These are phyloP conservation scores for Scolopax rusticola DNA, from an alignment of 2,797 vertebrate species.

Conservation along the genomic window DNA sequence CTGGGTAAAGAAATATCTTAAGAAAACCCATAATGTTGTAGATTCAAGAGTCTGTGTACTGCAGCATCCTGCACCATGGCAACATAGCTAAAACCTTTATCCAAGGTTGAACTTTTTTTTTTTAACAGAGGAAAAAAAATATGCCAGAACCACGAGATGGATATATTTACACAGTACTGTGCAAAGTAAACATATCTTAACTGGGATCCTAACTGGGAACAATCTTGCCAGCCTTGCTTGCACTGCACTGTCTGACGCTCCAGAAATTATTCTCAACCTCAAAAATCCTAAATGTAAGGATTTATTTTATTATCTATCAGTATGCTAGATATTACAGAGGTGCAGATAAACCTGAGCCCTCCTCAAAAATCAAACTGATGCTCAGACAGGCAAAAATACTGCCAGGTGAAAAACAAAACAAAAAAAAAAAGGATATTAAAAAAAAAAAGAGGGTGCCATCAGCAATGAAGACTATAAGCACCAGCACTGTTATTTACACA, in stretches of 20 bases:
- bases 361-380: background rate
- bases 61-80: constrained; percentile 25
- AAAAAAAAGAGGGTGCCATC: background rate
- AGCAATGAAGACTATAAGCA: background rate
- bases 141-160: background rate
- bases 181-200: background rate
- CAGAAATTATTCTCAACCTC: background rate
- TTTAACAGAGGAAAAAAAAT: background rate
- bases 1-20: background rate
- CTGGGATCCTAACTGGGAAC: background rate
- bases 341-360: background rate
- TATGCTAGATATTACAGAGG: background rate
- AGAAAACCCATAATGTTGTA: background rate
- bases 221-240: background rate
- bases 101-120: background rate
- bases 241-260: background rate
- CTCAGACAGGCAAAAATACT: background rate
- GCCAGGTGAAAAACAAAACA: background rate
- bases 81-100: background rate
- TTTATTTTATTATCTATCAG: background rate
- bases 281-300: background rate
- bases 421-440: too few relatives aligned
- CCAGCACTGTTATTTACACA: background rate
- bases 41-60: background rate
- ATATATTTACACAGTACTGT: background rate